A percentile compares a stretch with the other conserved stretches of the same genome.
Evolutionary conservation across 2,888 invertebrate genomes (phyloP).

Genomic region (Aporophyla nigra): DNA sequence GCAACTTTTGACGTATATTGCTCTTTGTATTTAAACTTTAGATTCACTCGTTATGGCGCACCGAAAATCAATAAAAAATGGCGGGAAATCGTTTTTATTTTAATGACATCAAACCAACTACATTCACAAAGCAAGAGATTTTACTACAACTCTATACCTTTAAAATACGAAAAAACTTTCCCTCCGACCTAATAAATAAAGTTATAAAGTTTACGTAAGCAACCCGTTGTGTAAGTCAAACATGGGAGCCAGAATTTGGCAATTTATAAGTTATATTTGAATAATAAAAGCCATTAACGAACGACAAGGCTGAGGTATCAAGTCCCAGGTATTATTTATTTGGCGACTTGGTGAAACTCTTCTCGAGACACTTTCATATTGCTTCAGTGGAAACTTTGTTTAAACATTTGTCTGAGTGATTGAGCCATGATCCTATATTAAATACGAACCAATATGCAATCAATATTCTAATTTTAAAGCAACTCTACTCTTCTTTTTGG

Average conservation of each 20-base stretch:
- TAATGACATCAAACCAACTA: too few relatives aligned
- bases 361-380: conserved; percentile 36
- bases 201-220: not conserved
- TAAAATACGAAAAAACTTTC: too few relatives aligned
- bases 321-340: conserved; percentile 55
- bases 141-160: too few relatives aligned
- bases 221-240: conserved; percentile 32
- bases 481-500: not conserved
- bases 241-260: conserved; percentile 41
- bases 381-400: conserved; percentile 32
- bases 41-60: too few relatives aligned
- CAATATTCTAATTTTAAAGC: not conserved
- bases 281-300: conserved; percentile 68
- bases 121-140: too few relatives aligned
- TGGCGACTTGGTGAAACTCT: conserved; percentile 45
- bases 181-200: too few relatives aligned
- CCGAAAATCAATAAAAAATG: too few relatives aligned
- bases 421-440: not conserved
- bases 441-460: conserved; percentile 9
- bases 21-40: too few relatives aligned
- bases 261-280: conserved; percentile 65
- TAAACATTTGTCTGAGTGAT: conserved; percentile 34
- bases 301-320: conserved; percentile 33
- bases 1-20: too few relatives aligned
- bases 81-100: too few relatives aligned